Evolutionary conservation across 2,888 invertebrate species (phyloP), one percentile per base, ranked within the genome.

Genomic region (Xiphydria camelus): DNA sequence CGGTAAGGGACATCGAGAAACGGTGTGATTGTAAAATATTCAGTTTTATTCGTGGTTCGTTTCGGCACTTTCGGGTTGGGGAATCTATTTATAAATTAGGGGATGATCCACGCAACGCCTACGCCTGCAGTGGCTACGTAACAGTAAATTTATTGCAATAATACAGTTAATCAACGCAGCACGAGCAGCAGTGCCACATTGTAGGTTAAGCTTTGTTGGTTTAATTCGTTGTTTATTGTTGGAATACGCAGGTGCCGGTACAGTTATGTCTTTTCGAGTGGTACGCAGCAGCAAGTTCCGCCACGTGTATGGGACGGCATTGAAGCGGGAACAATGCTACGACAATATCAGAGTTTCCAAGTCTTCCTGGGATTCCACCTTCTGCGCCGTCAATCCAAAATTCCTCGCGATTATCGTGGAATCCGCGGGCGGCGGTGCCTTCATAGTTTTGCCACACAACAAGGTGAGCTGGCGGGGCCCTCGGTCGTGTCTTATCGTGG

Each of bases 361-460:
- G 78, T 95, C 95, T 74, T 95, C 96, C 41, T 97, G 97, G 91
- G 98, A 98, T 77, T 94, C 95, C 53, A 94, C 94, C 58, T 97
- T 97, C 79, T 97, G 96, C 82, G 94, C 95, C 61, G 96, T 97
- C 66, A 98, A 98, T 80, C 97, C 97, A 37, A 96, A 95, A 79
- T 96, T 95, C 80, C 80, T 97, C 74, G 96, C 97, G 58, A 93
- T 96, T 70, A 96, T 96, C 73, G 94, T 95, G 34, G 97, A 98
- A 77, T 94, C 94, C 41, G 95, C 94, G 45, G 95, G 95, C 49
- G 95, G 95, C 61, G 95, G 95, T 59, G 94, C 94, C 65, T 95
- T 95, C 79, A 91, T 95, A 76, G 94, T 95, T 53, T 82, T 95
- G 66, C 94, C 94, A 55, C 88, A 93, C 68, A 92, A 90, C 76